These are phyloP conservation scores for Rhinogobius similis DNA, from an alignment of 2,113 vertebrate genomes.

Conservation along the genomic window DNA sequence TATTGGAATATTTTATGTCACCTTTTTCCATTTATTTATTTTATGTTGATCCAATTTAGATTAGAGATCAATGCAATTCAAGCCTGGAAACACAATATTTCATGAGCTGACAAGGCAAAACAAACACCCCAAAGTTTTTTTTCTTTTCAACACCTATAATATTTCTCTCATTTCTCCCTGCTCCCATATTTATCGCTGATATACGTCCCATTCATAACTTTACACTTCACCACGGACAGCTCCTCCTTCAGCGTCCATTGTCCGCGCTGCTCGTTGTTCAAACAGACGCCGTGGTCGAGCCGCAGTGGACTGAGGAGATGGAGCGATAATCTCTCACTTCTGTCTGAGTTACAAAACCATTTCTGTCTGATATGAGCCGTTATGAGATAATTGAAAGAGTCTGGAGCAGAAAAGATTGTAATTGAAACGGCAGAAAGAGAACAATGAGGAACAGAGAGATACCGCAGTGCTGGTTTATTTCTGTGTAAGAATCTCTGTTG, in stretches of 20 bases:
- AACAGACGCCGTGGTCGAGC: constrained; percentile 37
- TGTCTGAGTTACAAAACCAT: constrained; percentile 38
- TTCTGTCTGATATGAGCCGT: constrained; percentile 31
- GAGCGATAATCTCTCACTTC: constrained; percentile 59
- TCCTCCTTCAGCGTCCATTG: constrained; percentile 29
- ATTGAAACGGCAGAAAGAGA: constrained; percentile 16
- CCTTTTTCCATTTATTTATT: no score
- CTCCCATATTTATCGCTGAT: neutral
- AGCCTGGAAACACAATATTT: no score
- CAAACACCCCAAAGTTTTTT: no score
- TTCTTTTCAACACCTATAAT: no score
- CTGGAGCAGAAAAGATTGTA: constrained; percentile 9
- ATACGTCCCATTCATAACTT: constrained; percentile 17
- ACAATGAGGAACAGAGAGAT: neutral
- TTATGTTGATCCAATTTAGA: no score
- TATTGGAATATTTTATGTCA: no score
- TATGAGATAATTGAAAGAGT: constrained; percentile 22
- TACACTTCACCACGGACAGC: constrained; percentile 21
- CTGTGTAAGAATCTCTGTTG: neutral
- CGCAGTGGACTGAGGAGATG: constrained; percentile 47
- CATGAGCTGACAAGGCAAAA: no score
- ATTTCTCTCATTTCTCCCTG: neutral
- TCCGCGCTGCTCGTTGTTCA: constrained; percentile 49
- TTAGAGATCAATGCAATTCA: no score
- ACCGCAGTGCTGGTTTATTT: neutral